phyloP scores from a whole-genome alignment of 2,113 vertebrate genomes.

The Anolis carolinensis region DNA sequence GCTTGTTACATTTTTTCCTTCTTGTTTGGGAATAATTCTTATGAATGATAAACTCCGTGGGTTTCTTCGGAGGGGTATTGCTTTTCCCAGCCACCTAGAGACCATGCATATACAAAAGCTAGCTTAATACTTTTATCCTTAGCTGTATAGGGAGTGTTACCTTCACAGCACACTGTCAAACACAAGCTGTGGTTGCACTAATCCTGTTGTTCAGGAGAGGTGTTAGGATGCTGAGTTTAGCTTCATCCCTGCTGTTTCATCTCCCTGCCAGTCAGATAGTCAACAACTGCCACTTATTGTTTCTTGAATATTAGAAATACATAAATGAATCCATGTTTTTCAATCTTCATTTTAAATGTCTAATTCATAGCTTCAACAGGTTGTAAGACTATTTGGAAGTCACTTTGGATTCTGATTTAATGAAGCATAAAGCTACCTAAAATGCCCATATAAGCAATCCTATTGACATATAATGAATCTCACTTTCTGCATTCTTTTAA shows the following conservation, averaged over 20 bases:
- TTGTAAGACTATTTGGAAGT: neutral
- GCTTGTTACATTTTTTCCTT: no score
- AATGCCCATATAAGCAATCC: conserved; percentile 1
- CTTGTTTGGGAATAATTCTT: no score
- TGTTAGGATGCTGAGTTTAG: neutral
- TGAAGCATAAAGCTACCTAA: neutral
- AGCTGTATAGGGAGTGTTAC: neutral
- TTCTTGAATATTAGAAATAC: neutral
- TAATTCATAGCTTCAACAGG: neutral
- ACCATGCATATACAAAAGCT: neutral
- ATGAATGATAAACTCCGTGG: neutral
- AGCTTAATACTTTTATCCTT: neutral
- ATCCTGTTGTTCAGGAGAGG: neutral
- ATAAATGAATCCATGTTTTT: neutral
- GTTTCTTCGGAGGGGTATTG: neutral
- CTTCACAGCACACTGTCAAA: neutral
- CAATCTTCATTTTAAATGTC: neutral
- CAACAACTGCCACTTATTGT: neutral
- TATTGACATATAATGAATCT: conserved; percentile 54
- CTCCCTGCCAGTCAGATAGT: neutral
- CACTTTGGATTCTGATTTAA: neutral
- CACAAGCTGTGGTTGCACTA: neutral
- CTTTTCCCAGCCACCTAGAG: neutral
- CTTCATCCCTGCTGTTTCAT: neutral
- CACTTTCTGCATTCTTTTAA: conserved; percentile 41